Conservation (phyloP, 2,797 vertebrate genomes). For the Austrolebias charrua region DNA sequence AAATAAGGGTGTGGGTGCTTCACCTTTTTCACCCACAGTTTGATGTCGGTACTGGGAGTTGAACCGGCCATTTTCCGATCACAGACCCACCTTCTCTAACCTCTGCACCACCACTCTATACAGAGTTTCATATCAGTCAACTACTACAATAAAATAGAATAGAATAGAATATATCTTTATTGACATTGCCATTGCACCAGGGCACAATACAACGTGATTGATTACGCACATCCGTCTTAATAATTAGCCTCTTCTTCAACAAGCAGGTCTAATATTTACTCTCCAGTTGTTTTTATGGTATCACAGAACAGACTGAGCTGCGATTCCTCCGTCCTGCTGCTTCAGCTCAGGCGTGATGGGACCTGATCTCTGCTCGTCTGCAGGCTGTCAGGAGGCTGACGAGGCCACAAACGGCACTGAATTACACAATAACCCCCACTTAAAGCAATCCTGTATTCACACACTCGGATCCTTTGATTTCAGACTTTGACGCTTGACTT, state of each 20-base stretch:
- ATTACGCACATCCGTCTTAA: constrained; percentile 16
- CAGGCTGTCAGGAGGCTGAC: constrained; percentile 63
- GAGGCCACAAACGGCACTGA: constrained; percentile 62
- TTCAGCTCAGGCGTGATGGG: constrained; percentile 75
- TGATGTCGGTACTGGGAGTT: no score
- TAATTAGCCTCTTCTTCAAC: constrained; percentile 15
- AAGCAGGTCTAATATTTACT: constrained; percentile 37
- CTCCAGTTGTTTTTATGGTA: constrained; percentile 57
- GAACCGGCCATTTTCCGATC: no score
- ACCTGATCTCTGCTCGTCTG: constrained; percentile 68
- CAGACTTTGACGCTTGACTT: constrained; percentile 6
- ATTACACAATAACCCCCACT: constrained; percentile 62
- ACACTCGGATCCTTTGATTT: not conserved
- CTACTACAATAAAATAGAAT: no score
- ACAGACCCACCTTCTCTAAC: no score
- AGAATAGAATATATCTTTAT: no score
- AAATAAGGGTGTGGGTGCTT: no score
- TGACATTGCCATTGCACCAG: not conserved
- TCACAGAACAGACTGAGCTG: constrained; percentile 54
- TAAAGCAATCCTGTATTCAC: constrained; percentile 30
- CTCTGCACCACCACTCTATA: no score
- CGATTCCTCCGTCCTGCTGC: constrained; percentile 65
- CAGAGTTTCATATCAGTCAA: no score
- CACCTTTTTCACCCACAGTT: no score
- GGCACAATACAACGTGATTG: constrained; percentile 22